Evolutionary conservation across 2,888 invertebrate genomes (phyloP), one percentile per base, ranked within the genome.

Genomic region (Panopea generosa): DNA sequence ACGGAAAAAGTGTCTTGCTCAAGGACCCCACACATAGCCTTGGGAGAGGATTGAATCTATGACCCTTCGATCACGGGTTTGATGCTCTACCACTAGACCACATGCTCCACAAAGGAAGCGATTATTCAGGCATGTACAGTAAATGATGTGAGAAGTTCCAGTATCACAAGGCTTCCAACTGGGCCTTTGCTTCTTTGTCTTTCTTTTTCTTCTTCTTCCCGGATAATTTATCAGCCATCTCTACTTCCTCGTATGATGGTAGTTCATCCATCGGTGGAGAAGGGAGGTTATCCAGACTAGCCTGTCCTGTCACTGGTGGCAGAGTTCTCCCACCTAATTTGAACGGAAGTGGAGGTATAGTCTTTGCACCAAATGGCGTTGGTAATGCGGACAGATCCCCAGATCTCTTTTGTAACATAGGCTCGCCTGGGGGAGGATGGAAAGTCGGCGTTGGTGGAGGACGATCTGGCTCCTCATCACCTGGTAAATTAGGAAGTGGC

Each of bases 401-500:
- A 6, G 66, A 57, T 43, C 65, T 57, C 45, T 69, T 77, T 53
- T 77, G 77, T 26, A 81, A 47, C 45, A 81, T 77, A 0, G 81
- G 81, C 47, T 81, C 81, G 22, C 81, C 82, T 24, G 84, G 83
- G 7, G 79, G 71, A n/a, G 86, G 84, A 27, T 82, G 83, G 26
- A 76, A 83, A 24, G 81, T 78, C 26, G 84, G 82, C 26, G 82
- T 74, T n/a, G 77, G 81, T 26, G 74, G 56, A 14, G 74, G 71
- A 26, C 50, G 60, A 18, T 81, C 74, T 2, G 59, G 72, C 24
- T 75, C 72, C 2, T 80, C 70, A 7, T 45, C 52, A 0, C 53
- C 68, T 29, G 40, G 40, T 0, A 67, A 43, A 33, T 72, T 68
- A 9, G 77, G 77, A 11, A 77, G 27, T 0, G 77, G 77, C 14